A percentile compares a stretch with the other conserved stretches of the same genome.
These are phyloP conservation scores for Catalaphyllia jardinei DNA, from an alignment of 64 coral and sea anemone species.

Conservation along the genomic window DNA sequence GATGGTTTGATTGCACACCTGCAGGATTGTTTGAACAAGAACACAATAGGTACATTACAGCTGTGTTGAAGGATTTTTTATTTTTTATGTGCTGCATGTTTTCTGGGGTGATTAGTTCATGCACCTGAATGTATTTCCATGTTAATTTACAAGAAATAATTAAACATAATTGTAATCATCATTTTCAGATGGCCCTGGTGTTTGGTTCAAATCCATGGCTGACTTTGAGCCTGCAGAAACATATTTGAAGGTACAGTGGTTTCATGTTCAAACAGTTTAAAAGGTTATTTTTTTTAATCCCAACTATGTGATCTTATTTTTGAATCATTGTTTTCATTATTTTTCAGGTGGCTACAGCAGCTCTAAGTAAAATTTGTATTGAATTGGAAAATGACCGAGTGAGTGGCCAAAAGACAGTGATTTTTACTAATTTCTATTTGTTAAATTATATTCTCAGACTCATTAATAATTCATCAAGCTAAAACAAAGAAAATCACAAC, in stretches of 20 bases:
- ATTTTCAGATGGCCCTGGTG: conserved; percentile 66
- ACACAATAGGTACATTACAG: conserved; percentile 56
- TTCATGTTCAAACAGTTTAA: background rate
- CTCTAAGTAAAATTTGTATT: conserved; percentile 88
- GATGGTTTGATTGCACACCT: conserved; percentile 81
- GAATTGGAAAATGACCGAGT: conserved; percentile 87
- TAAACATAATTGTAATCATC: background rate
- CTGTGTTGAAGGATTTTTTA: background rate
- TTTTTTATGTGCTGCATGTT: background rate
- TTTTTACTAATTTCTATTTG: background rate
- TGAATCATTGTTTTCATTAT: conserved; percentile 2
- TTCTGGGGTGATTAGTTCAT: too few relatives aligned
- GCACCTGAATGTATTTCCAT: too few relatives aligned
- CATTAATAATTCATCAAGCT: too few relatives aligned
- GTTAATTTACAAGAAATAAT: background rate
- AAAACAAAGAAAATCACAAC: too few relatives aligned
- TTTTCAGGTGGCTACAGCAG: conserved; percentile 72
- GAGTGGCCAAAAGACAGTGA: background rate
- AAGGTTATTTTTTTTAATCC: too few relatives aligned
- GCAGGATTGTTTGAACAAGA: conserved; percentile 50
- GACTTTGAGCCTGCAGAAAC: conserved; percentile 85
- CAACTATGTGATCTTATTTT: background rate
- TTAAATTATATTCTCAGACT: too few relatives aligned
- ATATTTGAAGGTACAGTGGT: conserved; percentile 71
- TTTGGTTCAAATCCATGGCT: conserved; percentile 86